These are phyloP conservation scores for Spodoptera exigua DNA, from an alignment of 2,888 invertebrate genomes.

Conservation along the genomic window DNA sequence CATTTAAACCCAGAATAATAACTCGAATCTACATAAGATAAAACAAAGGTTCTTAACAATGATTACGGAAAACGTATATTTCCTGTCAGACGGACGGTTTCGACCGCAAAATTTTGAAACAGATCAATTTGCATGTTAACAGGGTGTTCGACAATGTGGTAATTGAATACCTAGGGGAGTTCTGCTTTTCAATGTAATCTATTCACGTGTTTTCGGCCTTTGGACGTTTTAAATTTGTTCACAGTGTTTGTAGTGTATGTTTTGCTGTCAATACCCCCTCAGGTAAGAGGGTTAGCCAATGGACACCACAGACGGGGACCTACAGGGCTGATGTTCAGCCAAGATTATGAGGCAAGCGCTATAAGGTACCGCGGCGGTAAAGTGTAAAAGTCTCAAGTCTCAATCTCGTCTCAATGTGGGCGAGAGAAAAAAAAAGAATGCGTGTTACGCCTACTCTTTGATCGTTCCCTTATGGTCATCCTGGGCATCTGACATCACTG, in stretches of 20 bases:
- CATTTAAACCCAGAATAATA: conserved; percentile 72
- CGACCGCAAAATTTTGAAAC: conserved; percentile 78
- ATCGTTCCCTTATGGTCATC: too few relatives aligned
- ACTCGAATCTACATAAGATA: conserved; percentile 74
- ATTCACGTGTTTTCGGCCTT: conserved; percentile 66
- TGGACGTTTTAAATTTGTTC: conserved; percentile 73
- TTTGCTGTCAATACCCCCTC: too few relatives aligned
- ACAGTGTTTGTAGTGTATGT: conserved; percentile 9
- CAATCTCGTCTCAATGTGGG: too few relatives aligned
- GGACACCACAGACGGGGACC: too few relatives aligned
- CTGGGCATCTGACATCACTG: too few relatives aligned
- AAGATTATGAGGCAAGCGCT: too few relatives aligned
- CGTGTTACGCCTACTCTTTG: too few relatives aligned
- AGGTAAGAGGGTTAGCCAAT: too few relatives aligned
- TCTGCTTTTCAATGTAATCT: conserved; percentile 70
- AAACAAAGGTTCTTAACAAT: conserved; percentile 79
- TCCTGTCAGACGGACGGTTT: conserved; percentile 77
- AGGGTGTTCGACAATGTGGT: conserved; percentile 72
- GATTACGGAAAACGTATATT: conserved; percentile 82
- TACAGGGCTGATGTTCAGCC: too few relatives aligned
- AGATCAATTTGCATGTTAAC: conserved; percentile 86
- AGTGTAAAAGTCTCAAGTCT: too few relatives aligned
- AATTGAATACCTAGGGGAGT: conserved; percentile 75
- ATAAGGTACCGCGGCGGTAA: too few relatives aligned
- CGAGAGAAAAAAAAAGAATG: too few relatives aligned